Evolutionary conservation across 1,140 invertebrate species (phyloP).

Genomic region (Sminthurides bifidus): DNA sequence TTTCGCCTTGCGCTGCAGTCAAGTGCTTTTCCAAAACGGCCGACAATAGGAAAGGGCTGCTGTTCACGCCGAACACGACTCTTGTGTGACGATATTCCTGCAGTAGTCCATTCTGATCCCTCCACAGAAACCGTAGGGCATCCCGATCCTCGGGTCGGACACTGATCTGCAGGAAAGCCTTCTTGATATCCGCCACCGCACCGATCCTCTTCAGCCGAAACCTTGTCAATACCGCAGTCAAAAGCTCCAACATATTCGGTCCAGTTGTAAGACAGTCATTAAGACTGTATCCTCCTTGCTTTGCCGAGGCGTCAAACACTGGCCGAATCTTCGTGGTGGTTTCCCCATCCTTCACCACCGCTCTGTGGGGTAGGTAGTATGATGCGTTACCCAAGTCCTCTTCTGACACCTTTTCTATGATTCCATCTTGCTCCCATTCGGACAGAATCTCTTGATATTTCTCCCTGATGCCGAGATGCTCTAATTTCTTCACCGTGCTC

Average conservation of each 20-base stretch:
- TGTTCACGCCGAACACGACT: slow-evolving; percentile 34
- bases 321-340: slow-evolving; percentile 17
- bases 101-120: background rate
- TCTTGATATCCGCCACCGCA: slow-evolving; percentile 37
- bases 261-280: slow-evolving; percentile 37
- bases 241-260: slow-evolving; percentile 36
- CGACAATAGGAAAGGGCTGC: slow-evolving; percentile 35
- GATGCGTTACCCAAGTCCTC: background rate
- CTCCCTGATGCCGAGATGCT: background rate
- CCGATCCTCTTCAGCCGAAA: slow-evolving; percentile 36
- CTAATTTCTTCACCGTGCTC: background rate
- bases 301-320: slow-evolving; percentile 28
- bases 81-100: slow-evolving; percentile 15
- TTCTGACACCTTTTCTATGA: slow-evolving; percentile 20
- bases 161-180: slow-evolving; percentile 38
- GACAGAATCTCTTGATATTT: slow-evolving; percentile 17
- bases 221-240: slow-evolving; percentile 35
- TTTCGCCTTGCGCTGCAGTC: background rate
- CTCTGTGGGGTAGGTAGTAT: slow-evolving; percentile 27
- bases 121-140: background rate
- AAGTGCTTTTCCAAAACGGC: slow-evolving; percentile 27
- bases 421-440: slow-evolving; percentile 14
- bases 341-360: slow-evolving; percentile 15
- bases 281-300: slow-evolving; percentile 31
- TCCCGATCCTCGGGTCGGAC: slow-evolving; percentile 30